These are phyloP conservation scores for Synaphobranchus kaupii DNA, from an alignment of 2,797 vertebrate genomes.

Conservation along the genomic window DNA sequence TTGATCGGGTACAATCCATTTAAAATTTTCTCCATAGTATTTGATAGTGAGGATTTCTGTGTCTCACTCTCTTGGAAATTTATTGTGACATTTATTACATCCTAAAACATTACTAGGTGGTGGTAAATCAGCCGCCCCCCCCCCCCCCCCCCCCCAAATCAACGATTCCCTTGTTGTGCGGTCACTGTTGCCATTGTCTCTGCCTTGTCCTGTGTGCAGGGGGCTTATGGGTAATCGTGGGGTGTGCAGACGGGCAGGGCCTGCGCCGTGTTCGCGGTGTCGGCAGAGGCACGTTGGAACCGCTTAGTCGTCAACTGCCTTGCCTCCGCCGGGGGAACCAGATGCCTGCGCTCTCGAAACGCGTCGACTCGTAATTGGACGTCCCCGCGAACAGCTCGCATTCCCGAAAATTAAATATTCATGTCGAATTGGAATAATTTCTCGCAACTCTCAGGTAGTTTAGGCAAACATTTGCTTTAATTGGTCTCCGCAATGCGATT, in stretches of 20 bases:
- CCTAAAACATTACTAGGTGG: too few relatives aligned
- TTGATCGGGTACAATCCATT: neutral
- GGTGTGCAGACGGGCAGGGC: neutral
- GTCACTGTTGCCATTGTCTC: neutral
- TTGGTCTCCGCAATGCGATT: neutral
- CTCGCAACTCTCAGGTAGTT: neutral
- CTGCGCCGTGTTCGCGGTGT: neutral
- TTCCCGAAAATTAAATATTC: neutral
- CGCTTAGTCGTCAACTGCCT: neutral
- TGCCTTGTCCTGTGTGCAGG: neutral
- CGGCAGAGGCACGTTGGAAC: neutral
- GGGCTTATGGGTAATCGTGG: neutral
- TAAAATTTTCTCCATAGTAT: neutral
- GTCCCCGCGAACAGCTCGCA: neutral
- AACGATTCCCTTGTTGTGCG: neutral
- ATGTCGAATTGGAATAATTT: neutral
- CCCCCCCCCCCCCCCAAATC: too few relatives aligned
- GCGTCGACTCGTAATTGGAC: neutral
- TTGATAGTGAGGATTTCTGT: neutral
- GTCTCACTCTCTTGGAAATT: neutral
- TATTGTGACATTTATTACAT: neutral
- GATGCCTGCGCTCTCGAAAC: too few relatives aligned
- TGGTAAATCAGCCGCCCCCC: too few relatives aligned
- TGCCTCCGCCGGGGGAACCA: neutral
- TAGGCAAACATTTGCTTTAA: neutral